Evolutionary conservation across 2,113 vertebrate species (phyloP).

Genomic region (Myrmophylax atrothorax): DNA sequence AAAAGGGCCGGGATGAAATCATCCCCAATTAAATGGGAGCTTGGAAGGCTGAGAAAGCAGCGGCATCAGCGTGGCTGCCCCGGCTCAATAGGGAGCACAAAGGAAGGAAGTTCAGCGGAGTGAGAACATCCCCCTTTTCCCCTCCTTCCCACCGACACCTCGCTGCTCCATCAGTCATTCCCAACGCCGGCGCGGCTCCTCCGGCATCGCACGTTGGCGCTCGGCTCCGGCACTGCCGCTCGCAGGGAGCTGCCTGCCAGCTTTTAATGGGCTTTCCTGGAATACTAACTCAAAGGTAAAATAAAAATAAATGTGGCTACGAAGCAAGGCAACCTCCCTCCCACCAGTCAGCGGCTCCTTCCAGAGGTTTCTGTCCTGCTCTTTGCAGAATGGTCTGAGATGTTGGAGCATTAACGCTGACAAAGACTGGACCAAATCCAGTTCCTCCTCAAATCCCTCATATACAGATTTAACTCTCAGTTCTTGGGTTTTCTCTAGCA

Average conservation of each 20-base stretch:
- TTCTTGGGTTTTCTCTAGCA: neutral
- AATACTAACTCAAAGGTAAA: constrained; percentile 30
- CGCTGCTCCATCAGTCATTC: neutral
- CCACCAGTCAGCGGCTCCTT: neutral
- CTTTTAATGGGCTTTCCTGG: constrained; percentile 55
- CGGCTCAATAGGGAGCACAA: constrained; percentile 57
- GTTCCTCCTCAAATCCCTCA: neutral
- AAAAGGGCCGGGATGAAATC: constrained; percentile 75
- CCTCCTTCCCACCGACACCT: constrained; percentile 6
- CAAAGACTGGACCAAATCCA: neutral
- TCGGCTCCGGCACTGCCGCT: neutral
- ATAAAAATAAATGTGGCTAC: neutral
- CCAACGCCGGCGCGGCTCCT: neutral
- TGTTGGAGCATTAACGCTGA: neutral
- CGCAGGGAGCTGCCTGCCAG: neutral
- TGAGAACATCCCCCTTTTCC: constrained; percentile 50
- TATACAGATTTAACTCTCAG: neutral
- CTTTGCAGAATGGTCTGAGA: neutral
- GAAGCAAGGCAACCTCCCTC: neutral
- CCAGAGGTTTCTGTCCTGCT: neutral
- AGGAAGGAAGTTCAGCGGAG: constrained; percentile 41
- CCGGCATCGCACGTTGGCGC: neutral
- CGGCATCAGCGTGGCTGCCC: constrained; percentile 40
- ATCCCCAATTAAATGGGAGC: constrained; percentile 60
- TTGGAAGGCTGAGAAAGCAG: constrained; percentile 62